Base-by-base conservation (phyloP, 2,797 vertebrate species). In the Smutsia temminckii region DNA sequence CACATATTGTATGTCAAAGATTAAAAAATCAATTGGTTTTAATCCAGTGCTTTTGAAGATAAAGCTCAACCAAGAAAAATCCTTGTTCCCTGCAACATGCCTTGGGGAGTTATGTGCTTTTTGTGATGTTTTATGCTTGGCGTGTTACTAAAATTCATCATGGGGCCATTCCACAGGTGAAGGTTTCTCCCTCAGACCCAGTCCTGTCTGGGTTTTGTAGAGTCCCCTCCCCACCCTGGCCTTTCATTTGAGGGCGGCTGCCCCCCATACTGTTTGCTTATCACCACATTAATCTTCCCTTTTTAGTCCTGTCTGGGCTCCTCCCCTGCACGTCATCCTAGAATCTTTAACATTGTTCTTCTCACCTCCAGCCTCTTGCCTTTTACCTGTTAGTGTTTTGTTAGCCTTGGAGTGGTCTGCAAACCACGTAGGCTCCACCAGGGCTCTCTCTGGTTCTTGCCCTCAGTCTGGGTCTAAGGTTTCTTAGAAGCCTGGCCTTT, bases 1-100 rank as follows among this genome's bases (percentile, higher is more conserved):
- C n/a, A 32, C 40, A 1, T 55, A 16, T 80, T 89, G 10, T 66
- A 92, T 94, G 71, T 75, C 90, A 71, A 68, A 68, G 87, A 79
- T 83, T 63, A 55, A 92, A 37, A 96, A 66, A 68, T 91, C 72
- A n/a, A 72, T 81, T 85, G 81, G 46, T 74, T 89, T 94, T 80
- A 66, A 89, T 61, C 40, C 21, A 29, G 64, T 5, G 29, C 42
- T 75, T 95, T 80, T 95, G 84, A 80, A 57, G 80, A 53, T 81
- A 78, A 96, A 78, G 21, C 49, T 59, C n/a, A 66, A 46, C n/a
- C 37, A 1, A 5, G 7, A 13, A 61, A 63, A n/a, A 14, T 27
- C 57, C 42, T 21, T 40, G 34, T 32, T 95, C 5, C 1, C 51
- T 79, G 83, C 57, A 53, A 72, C 77, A 51, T 63, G 29, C 71